phyloP scores from a whole-genome alignment of 2,888 invertebrate species.

The Caenorhabditis japonica region DNA sequence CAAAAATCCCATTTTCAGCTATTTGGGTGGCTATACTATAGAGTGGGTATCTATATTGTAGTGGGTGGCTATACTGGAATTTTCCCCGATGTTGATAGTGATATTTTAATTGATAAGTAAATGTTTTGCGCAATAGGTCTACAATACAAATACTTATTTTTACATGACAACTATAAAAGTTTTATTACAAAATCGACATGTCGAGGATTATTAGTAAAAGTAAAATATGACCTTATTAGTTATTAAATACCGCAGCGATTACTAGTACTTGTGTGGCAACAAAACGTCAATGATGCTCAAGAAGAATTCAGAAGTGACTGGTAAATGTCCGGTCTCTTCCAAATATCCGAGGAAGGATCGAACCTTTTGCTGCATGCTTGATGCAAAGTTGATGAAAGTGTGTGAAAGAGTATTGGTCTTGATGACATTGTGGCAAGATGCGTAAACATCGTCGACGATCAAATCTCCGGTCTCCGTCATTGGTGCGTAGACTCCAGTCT shows the following conservation, averaged over 20 bases:
- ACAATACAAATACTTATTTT: too few species aligned
- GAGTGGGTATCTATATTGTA: too few species aligned
- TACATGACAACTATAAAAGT: too few species aligned
- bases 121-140: too few species aligned
- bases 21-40: too few species aligned
- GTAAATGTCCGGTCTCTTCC: constrained; percentile 60
- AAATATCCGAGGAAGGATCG: constrained; percentile 40
- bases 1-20: too few species aligned
- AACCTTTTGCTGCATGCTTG: constrained; percentile 44
- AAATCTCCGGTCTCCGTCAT: constrained; percentile 70
- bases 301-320: constrained; percentile 65
- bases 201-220: constrained; percentile 26
- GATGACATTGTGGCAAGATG: constrained; percentile 72
- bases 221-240: constrained; percentile 26
- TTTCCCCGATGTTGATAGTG: too few species aligned
- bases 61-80: too few species aligned
- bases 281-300: constrained; percentile 57
- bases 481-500: constrained; percentile 69
- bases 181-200: constrained; percentile 31
- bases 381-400: constrained; percentile 60
- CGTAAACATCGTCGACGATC: constrained; percentile 69
- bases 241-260: constrained; percentile 22
- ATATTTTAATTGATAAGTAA: too few species aligned
- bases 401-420: constrained; percentile 64
- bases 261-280: constrained; percentile 57